These are phyloP conservation scores for Cantharis rufa DNA, from an alignment of 2,888 invertebrate genomes.

Conservation along the genomic window DNA sequence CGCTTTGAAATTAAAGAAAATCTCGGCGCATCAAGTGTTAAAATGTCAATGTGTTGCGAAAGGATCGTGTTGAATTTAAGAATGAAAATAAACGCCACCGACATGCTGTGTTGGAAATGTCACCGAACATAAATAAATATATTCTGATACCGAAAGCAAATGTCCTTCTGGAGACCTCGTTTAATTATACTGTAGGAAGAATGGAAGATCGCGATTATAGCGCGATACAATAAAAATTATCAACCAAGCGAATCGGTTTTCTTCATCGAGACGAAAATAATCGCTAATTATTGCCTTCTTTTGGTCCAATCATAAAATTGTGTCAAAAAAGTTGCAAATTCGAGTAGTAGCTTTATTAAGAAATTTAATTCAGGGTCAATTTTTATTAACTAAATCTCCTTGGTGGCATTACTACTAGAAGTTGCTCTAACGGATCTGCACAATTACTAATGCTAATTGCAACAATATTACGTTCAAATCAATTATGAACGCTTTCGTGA, in stretches of 20 bases:
- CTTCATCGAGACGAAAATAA: not conserved
- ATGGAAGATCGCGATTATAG: conserved; percentile 12
- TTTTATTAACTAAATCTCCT: conserved; percentile 1
- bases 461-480: conserved; percentile 7
- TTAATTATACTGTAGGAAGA: conserved; percentile 20
- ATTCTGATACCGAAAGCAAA: not conserved
- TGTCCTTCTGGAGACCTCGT: conserved; percentile 24
- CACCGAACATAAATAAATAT: not conserved
- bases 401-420: not conserved
- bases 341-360: not conserved
- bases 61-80: not conserved
- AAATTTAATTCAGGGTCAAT: conserved; percentile 2
- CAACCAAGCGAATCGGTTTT: not conserved
- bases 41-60: not conserved
- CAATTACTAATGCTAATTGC: conserved; percentile 16
- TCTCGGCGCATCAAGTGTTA: not conserved
- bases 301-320: not conserved
- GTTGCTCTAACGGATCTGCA: conserved; percentile 7
- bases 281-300: not conserved
- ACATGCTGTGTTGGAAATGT: not conserved
- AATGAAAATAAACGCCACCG: not conserved
- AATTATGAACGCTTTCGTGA: conserved; percentile 21
- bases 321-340: not conserved
- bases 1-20: not conserved
- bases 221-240: not conserved